Percentiles rank a stretch among this genome's conserved stretches.
phyloP scores from a whole-genome alignment of 2,888 invertebrate genomes.

The Laspeyria flexula region DNA sequence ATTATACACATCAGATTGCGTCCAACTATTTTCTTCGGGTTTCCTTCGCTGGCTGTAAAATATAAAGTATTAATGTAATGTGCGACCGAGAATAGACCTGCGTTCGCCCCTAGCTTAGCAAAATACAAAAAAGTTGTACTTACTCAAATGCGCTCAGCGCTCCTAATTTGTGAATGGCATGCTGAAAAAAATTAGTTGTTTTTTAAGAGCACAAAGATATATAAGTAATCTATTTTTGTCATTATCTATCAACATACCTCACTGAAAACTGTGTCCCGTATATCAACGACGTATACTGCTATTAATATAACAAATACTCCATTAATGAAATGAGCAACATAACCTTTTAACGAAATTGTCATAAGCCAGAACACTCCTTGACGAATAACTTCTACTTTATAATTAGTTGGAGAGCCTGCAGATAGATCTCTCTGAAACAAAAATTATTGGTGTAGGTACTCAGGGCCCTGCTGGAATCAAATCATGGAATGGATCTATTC shows the following conservation, averaged over 20 bases:
- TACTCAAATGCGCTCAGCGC: conserved; percentile 65
- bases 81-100: no score
- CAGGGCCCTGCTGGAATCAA: no score
- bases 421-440: conserved; percentile 35
- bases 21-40: conserved; percentile 38
- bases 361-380: conserved; percentile 61
- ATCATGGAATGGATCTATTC: no score
- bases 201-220: no score
- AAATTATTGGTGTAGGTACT: no score
- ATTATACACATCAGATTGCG: conserved; percentile 30
- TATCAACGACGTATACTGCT: conserved; percentile 44
- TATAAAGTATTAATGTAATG: no score
- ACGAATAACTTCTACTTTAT: conserved; percentile 52
- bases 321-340: conserved; percentile 52
- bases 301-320: conserved; percentile 54
- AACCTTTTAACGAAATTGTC: conserved; percentile 63
- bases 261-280: conserved; percentile 28
- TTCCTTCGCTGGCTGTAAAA: conserved; percentile 44
- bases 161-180: conserved; percentile 67
- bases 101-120: no score
- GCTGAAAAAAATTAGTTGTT: conserved; percentile 47
- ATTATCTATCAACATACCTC: background rate
- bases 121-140: conserved; percentile 39
- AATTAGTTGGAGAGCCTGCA: conserved; percentile 35
- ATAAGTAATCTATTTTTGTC: no score